Percentiles rank a stretch among this genome's conserved stretches.
Evolutionary conservation across 2,113 vertebrate genomes (phyloP).

Genomic region (Microcebus lehilahytsara): DNA sequence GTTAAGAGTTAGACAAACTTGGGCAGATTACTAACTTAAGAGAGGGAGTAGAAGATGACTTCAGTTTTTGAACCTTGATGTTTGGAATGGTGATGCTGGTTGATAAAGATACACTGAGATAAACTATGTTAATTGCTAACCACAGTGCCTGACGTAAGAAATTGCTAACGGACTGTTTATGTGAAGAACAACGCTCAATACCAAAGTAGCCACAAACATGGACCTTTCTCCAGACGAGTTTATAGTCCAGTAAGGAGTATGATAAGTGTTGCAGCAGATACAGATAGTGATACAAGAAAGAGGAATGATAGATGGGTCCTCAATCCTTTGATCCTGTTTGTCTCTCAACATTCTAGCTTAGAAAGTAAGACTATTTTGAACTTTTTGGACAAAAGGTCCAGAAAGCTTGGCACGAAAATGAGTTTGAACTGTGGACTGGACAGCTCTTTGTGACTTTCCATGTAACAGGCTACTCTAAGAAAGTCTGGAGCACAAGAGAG

Average conservation of each 20-base stretch:
- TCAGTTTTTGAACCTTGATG: background rate
- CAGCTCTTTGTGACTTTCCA: background rate
- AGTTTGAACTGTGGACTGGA: background rate
- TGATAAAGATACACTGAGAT: background rate
- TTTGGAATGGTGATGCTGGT: background rate
- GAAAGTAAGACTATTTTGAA: background rate
- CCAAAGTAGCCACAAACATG: background rate
- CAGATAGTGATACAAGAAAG: background rate
- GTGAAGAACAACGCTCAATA: background rate
- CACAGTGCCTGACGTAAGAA: background rate
- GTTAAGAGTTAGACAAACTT: background rate
- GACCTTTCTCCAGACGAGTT: background rate
- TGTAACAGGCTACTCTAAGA: background rate
- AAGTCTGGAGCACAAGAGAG: background rate
- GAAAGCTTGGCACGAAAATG: background rate
- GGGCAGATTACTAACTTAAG: conserved; percentile 9
- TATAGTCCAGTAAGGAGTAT: background rate
- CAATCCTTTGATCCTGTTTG: background rate
- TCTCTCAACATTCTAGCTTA: background rate
- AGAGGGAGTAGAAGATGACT: conserved; percentile 14
- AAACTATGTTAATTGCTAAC: background rate
- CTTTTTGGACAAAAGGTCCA: background rate
- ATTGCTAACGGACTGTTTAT: background rate
- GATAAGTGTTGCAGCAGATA: background rate
- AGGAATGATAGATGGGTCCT: background rate